Conservation (phyloP, 2,888 invertebrate species). For the Neria commutata region DNA sequence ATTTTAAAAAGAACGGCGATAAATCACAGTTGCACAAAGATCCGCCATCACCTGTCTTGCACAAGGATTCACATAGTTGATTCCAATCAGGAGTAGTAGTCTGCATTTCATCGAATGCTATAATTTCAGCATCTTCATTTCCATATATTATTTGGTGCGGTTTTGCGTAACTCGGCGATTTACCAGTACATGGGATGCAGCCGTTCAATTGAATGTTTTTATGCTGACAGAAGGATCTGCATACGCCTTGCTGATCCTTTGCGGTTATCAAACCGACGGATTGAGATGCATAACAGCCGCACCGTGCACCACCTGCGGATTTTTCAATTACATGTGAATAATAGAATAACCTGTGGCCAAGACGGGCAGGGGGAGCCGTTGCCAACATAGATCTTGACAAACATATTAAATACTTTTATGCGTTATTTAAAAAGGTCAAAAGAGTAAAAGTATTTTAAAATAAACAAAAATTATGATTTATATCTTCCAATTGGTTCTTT, state of each 20-base stretch:
- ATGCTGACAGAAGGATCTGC: constrained; percentile 50
- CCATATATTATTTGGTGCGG: constrained; percentile 32
- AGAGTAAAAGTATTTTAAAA: too few relatives aligned
- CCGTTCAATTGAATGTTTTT: constrained; percentile 45
- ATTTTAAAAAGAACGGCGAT: constrained; percentile 64
- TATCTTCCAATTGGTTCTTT: too few relatives aligned
- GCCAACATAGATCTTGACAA: too few relatives aligned
- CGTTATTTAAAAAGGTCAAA: too few relatives aligned
- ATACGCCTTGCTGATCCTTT: constrained; percentile 39
- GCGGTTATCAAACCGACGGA: too few relatives aligned
- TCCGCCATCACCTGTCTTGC: constrained; percentile 74
- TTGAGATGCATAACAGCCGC: too few relatives aligned
- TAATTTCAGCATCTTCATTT: constrained; percentile 3
- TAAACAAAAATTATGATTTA: too few relatives aligned
- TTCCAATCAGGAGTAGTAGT: constrained; percentile 66
- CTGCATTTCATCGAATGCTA: neutral
- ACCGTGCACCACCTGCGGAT: constrained; percentile 43
- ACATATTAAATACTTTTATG: too few relatives aligned
- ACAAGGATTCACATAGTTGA: constrained; percentile 70
- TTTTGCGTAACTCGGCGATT: constrained; percentile 13
- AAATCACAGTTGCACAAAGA: constrained; percentile 78
- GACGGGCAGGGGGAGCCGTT: too few relatives aligned
- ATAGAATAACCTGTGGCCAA: too few relatives aligned
- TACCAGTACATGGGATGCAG: constrained; percentile 49
- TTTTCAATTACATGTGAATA: too few relatives aligned